Evolutionary conservation across 2,113 vertebrate genomes (phyloP), one percentile per base, ranked within the genome.

Genomic region (Elgaria multicarinata): DNA sequence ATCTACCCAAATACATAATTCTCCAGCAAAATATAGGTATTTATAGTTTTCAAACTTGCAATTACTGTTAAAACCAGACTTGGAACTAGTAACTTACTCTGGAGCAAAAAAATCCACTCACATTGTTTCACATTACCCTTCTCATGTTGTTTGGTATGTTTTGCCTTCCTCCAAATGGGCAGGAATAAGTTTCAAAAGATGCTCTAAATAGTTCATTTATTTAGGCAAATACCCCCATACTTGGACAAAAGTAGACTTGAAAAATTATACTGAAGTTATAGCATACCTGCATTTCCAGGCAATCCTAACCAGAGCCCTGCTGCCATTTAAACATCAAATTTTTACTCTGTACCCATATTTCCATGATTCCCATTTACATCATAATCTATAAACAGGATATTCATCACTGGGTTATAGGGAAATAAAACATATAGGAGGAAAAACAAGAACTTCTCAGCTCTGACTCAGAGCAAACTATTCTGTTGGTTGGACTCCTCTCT

Each of bases 1-100:
- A 67, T 92, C 42, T 76, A 46, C 39, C 80, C 92, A 92, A 93
- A 92, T 92, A 76, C 81, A 87, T 74, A 87, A 92, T 93, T 93
- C 89, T 90, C 79, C 84, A 36, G 90, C 87, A 83, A 69, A 31
- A 67, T 67, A 44, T 64, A 42, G 5, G 4, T 64, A 13, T 31
- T 24, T 26, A 83, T 39, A 62, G 31, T 36, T 50, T 69, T 84
- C 82, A 84, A 79, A 66, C 83, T 90, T 93, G 76, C 74, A 91
- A 22, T 86, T 92, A 91, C 81, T 76, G 85, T 81, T 85, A 85
- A 67, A 84, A 92, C 83, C 46, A 87, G 39, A 24, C 71, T 77
- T 86, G 55, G 83, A 72, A 87, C 84, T 81, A 75, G 76, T 86
- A 84, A 90, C 0, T 1, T 77, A 67, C 0, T 93, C 22, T 42